A percentile compares a stretch with the other conserved stretches of the same genome.
Conservation (phyloP, 1,140 invertebrate genomes). For the Drosophila repleta region DNA sequence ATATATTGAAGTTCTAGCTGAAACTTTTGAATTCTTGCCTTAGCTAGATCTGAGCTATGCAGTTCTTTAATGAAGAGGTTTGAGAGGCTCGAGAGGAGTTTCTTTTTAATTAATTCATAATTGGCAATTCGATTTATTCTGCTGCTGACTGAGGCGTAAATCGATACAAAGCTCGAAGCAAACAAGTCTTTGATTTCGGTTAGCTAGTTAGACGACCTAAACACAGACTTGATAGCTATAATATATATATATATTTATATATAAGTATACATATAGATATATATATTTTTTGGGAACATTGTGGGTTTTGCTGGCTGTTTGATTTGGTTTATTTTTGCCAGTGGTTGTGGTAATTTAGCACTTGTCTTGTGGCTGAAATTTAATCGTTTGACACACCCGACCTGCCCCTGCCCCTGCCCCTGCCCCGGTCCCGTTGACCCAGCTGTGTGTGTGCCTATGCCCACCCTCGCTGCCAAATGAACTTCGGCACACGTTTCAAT, state of each 20-base stretch:
- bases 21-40: background rate
- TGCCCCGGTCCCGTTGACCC: background rate
- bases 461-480: constrained; percentile 16
- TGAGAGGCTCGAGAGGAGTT: background rate
- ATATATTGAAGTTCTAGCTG: no score
- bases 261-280: background rate
- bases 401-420: background rate
- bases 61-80: background rate
- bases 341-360: constrained; percentile 62
- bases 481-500: constrained; percentile 22
- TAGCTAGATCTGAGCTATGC: background rate
- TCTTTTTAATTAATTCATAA: constrained; percentile 2
- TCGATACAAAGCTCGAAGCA: background rate
- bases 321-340: constrained; percentile 53
- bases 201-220: background rate
- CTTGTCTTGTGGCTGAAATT: constrained; percentile 70
- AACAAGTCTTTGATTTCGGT: constrained; percentile 2
- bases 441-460: background rate
- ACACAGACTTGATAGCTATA: background rate
- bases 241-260: background rate
- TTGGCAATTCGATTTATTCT: constrained; percentile 4
- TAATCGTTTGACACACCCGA: constrained; percentile 53
- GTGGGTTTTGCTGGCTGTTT: constrained; percentile 24
- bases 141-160: background rate
- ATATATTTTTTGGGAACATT: background rate